Conservation (phyloP, 2,888 invertebrate species). For the Lasioglossum pauxillum region DNA sequence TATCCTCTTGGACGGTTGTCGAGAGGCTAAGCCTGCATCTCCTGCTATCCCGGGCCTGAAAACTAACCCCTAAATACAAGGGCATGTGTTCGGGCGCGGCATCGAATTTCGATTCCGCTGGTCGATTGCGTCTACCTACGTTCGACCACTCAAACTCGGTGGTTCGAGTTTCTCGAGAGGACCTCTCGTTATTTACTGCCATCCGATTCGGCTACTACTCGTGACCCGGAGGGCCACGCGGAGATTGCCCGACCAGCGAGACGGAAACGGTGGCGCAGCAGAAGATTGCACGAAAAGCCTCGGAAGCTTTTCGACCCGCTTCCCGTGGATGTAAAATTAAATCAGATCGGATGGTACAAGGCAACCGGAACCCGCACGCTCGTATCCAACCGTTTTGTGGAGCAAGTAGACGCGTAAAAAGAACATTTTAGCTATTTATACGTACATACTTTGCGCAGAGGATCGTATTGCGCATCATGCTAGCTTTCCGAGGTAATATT, state of each 20-base stretch:
- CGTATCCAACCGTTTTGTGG: constrained; percentile 18
- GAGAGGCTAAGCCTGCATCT: constrained; percentile 55
- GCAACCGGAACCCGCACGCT: constrained; percentile 20
- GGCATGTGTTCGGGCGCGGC: constrained; percentile 64
- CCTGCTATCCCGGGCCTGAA: constrained; percentile 51
- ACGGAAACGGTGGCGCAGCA: constrained; percentile 30
- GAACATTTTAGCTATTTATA: constrained; percentile 1
- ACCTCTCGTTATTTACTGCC: constrained; percentile 79
- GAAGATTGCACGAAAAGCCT: constrained; percentile 39
- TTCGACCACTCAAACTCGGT: constrained; percentile 61
- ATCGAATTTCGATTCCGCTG: constrained; percentile 79
- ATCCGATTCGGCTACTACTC: constrained; percentile 71
- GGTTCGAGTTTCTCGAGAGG: constrained; percentile 74
- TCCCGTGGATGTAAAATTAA: constrained; percentile 59
- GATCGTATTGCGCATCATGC: background rate
- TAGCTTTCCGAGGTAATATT: background rate
- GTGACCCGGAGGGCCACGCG: constrained; percentile 1
- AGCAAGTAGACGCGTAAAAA: constrained; percentile 2
- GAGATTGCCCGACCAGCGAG: constrained; percentile 23
- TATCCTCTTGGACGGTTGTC: constrained; percentile 45
- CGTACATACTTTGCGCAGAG: background rate
- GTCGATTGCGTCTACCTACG: constrained; percentile 66
- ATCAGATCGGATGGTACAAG: constrained; percentile 40
- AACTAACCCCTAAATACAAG: constrained; percentile 68
- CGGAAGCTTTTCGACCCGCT: constrained; percentile 50